phyloP scores from a whole-genome alignment of 2,113 vertebrate genomes.

The Urocynchramus pylzowi region DNA sequence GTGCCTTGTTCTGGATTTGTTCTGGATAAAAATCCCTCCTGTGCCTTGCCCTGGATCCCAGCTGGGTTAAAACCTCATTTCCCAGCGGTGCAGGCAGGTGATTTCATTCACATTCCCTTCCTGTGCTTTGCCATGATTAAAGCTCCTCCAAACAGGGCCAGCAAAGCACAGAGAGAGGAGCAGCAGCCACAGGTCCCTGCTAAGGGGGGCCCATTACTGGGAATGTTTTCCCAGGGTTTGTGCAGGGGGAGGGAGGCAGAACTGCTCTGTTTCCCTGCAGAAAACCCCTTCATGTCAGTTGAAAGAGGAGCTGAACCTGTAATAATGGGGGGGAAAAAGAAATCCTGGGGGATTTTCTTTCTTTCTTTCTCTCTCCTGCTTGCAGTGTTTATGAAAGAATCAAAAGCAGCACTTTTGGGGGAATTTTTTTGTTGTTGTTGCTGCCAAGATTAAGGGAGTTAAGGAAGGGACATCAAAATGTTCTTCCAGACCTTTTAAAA shows the following conservation, averaged over 20 bases:
- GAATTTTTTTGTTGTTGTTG: not conserved
- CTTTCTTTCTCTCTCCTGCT: not conserved
- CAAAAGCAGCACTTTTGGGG: not conserved
- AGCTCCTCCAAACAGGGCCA: not conserved
- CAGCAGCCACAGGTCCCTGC: not conserved
- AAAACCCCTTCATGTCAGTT: not conserved
- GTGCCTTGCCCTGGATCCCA: not conserved
- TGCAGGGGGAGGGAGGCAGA: not conserved
- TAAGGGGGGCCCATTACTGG: fast-evolving
- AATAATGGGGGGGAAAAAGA: not conserved
- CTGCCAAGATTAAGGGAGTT: not conserved
- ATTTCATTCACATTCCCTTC: not conserved
- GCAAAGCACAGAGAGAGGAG: not conserved
- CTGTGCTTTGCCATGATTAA: not conserved
- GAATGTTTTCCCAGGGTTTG: not conserved
- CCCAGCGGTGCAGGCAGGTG: not conserved
- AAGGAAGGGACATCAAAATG: not conserved
- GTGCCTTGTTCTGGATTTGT: not conserved
- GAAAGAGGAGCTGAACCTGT: not conserved
- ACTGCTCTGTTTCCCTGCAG: not conserved
- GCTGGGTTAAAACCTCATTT: not conserved
- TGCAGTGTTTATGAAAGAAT: not conserved
- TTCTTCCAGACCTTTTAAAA: not conserved
- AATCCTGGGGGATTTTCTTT: not conserved
- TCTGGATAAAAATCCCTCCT: not conserved